These are phyloP conservation scores for Xiphias gladius DNA, from an alignment of 2,113 vertebrate species.

Conservation along the genomic window DNA sequence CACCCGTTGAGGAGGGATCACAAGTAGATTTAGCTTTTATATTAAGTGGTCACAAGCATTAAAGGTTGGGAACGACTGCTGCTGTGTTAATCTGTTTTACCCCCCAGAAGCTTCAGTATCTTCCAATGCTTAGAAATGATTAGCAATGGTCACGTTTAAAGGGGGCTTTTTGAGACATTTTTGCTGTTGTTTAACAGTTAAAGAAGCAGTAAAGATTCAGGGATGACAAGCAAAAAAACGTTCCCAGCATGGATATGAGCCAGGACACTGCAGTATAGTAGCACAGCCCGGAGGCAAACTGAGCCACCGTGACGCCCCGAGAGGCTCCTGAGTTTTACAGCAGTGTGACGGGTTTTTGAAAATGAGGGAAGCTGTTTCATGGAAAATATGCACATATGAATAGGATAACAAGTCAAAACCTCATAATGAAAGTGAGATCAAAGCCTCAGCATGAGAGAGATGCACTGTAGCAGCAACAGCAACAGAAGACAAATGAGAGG, in stretches of 20 bases:
- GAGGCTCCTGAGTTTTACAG: constrained; percentile 17
- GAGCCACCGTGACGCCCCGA: background rate
- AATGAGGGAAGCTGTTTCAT: background rate
- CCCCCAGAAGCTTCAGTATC: background rate
- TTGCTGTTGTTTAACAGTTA: background rate
- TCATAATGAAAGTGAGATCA: constrained; percentile 38
- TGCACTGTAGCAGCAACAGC: background rate
- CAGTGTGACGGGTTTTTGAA: background rate
- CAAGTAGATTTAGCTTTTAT: background rate
- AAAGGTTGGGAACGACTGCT: too few species aligned
- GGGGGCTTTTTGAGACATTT: background rate
- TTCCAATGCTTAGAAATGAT: too few species aligned
- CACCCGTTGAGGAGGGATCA: background rate
- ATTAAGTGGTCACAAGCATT: too few species aligned
- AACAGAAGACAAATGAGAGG: background rate
- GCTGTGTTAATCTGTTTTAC: background rate
- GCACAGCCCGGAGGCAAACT: constrained; percentile 10
- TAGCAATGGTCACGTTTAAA: background rate
- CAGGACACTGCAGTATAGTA: constrained; percentile 32
- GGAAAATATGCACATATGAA: background rate
- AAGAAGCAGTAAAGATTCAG: background rate
- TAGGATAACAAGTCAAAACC: background rate
- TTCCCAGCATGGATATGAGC: background rate
- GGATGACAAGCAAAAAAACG: background rate
- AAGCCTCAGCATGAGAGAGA: constrained; percentile 17